A percentile compares a stretch with the other conserved stretches of the same genome.
Conservation (phyloP, 2,797 vertebrate species). For the Poecile montanus region DNA sequence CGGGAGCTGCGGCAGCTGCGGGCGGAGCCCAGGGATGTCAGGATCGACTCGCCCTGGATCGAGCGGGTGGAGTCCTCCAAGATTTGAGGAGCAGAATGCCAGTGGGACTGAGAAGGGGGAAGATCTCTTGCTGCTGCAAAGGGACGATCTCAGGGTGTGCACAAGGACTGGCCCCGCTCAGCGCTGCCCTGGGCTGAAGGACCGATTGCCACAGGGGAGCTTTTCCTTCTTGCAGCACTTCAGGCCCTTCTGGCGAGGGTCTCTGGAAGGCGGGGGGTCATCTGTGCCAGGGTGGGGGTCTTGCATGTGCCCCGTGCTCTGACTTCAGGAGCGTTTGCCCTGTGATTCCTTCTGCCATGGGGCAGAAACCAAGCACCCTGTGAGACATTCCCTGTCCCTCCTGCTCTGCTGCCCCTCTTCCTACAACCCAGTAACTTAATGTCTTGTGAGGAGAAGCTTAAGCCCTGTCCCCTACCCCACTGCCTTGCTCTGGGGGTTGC, state of each 20-base stretch:
- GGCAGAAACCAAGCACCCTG: neutral
- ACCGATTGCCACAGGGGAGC: conserved; percentile 3
- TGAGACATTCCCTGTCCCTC: neutral
- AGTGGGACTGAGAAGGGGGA: neutral
- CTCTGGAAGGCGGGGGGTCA: neutral
- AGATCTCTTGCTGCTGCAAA: conserved; percentile 20
- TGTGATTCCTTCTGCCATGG: neutral
- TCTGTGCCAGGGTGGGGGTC: neutral
- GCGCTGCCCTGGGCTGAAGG: neutral
- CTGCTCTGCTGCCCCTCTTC: neutral
- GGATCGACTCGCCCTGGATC: conserved; percentile 87
- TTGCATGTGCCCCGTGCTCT: conserved; percentile 49
- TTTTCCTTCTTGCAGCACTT: conserved; percentile 17
- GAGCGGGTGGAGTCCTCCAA: conserved; percentile 94
- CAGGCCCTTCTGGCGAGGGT: neutral
- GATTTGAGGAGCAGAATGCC: conserved; percentile 81
- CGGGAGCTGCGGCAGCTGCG: conserved; percentile 83
- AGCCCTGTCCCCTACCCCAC: neutral
- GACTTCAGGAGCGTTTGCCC: neutral
- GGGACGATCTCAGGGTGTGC: neutral
- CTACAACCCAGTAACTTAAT: conserved; percentile 1
- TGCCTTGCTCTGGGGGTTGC: neutral
- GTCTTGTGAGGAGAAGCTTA: neutral
- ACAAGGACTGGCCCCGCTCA: accelerated
- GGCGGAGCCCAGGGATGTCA: conserved; percentile 63